A percentile compares a stretch with the other conserved stretches of the same genome.
phyloP scores from a whole-genome alignment of 2,888 invertebrate species.

The Chymomyza amoena region DNA sequence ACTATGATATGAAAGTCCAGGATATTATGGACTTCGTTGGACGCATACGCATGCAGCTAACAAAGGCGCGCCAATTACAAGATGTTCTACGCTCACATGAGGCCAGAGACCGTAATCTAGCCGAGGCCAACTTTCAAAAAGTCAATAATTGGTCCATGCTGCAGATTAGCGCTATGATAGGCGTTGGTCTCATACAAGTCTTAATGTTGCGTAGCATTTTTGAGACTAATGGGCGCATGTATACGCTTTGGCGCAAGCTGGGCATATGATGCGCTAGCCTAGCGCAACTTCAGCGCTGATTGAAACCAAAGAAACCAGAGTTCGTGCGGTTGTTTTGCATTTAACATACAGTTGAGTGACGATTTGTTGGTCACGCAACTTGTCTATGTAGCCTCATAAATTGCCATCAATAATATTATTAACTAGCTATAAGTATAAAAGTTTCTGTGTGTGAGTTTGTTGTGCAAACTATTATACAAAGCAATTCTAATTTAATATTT shows the following conservation, averaged over 20 bases:
- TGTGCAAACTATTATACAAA: conserved; percentile 12
- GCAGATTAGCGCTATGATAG: conserved; percentile 86
- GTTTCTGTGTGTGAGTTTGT: not conserved
- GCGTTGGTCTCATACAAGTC: conserved; percentile 87
- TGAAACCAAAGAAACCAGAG: conserved; percentile 41
- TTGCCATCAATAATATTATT: conserved; percentile 44
- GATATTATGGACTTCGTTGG: conserved; percentile 84
- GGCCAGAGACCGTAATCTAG: conserved; percentile 89
- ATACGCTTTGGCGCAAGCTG: conserved; percentile 75
- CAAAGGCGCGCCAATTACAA: conserved; percentile 83
- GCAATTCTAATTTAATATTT: conserved; percentile 35
- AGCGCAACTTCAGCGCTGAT: not conserved
- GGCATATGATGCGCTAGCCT: conserved; percentile 59
- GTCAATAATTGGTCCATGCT: conserved; percentile 89
- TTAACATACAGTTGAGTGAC: conserved; percentile 1
- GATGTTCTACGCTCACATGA: conserved; percentile 87
- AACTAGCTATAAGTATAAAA: conserved; percentile 27
- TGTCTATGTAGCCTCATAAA: not conserved
- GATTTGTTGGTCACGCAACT: not conserved
- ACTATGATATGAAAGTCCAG: conserved; percentile 82
- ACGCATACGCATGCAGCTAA: conserved; percentile 82
- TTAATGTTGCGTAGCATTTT: conserved; percentile 89
- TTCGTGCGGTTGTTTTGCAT: conserved; percentile 12
- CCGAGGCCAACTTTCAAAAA: conserved; percentile 88
- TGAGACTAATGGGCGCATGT: conserved; percentile 80